Percentiles rank a stretch among this genome's conserved stretches.
Conservation (phyloP, 2,888 invertebrate genomes). For the Heliconius aoede region DNA sequence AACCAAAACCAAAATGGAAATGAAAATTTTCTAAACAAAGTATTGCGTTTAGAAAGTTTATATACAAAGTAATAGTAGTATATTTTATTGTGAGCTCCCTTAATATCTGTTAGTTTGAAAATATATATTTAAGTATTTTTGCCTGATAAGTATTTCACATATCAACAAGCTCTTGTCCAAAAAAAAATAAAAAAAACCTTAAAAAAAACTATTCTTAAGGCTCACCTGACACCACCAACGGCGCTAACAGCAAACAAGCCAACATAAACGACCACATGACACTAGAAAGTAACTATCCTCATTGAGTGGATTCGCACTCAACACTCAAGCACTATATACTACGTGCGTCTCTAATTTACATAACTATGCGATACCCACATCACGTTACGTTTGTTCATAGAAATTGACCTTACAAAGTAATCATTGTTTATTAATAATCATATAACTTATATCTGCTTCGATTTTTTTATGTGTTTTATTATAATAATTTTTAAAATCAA, state of each 20-base stretch:
- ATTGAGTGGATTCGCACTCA: conserved; percentile 37
- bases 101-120: too few species aligned
- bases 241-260: conserved; percentile 28
- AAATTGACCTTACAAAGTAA: conserved; percentile 41
- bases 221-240: conserved; percentile 32
- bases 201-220: neutral
- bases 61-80: too few species aligned
- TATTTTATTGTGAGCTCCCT: too few species aligned
- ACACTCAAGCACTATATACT: conserved; percentile 51
- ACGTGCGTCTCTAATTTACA: conserved; percentile 52
- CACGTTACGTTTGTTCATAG: conserved; percentile 39
- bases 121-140: too few species aligned
- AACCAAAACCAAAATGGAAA: too few species aligned
- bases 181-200: neutral
- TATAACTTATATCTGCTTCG: neutral
- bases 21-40: too few species aligned
- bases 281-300: conserved; percentile 41
- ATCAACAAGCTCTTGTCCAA: neutral
- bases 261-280: conserved; percentile 42
- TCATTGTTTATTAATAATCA: neutral
- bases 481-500: too few species aligned
- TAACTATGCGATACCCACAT: conserved; percentile 66
- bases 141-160: too few species aligned
- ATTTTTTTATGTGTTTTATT: too few species aligned
- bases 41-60: too few species aligned